Conservation (phyloP, 2,797 vertebrate species). For the Coreius guichenoti region DNA sequence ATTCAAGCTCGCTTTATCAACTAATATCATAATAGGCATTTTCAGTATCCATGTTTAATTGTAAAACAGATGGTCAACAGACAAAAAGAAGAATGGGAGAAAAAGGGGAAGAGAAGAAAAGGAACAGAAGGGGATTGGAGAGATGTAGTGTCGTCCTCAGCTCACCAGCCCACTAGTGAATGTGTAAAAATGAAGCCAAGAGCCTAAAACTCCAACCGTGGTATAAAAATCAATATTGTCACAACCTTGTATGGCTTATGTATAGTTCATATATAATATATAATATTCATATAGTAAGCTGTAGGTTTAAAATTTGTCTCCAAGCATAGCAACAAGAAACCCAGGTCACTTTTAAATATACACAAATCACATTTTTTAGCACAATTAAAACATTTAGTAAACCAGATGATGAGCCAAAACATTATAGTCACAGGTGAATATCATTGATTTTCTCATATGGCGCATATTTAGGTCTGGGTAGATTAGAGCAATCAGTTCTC, state of each 20-base stretch:
- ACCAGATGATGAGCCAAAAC: background rate
- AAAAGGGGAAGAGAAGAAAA: background rate
- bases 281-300: background rate
- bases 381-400: background rate
- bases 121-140: background rate
- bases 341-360: background rate
- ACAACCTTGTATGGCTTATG: background rate
- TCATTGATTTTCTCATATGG: background rate
- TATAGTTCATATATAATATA: no score
- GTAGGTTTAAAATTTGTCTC: background rate
- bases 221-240: background rate
- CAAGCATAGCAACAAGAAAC: background rate
- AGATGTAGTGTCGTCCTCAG: slow-evolving; percentile 10
- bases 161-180: slow-evolving; percentile 14
- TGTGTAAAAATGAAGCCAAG: background rate
- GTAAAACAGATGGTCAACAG: background rate
- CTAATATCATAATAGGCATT: background rate
- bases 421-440: background rate
- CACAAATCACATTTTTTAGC: background rate
- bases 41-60: background rate
- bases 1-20: slow-evolving; percentile 19
- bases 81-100: background rate
- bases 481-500: no score
- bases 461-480: no score
- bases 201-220: background rate